Conservation (phyloP, 2,888 invertebrate genomes). For the Digitonthophagus gazella region DNA sequence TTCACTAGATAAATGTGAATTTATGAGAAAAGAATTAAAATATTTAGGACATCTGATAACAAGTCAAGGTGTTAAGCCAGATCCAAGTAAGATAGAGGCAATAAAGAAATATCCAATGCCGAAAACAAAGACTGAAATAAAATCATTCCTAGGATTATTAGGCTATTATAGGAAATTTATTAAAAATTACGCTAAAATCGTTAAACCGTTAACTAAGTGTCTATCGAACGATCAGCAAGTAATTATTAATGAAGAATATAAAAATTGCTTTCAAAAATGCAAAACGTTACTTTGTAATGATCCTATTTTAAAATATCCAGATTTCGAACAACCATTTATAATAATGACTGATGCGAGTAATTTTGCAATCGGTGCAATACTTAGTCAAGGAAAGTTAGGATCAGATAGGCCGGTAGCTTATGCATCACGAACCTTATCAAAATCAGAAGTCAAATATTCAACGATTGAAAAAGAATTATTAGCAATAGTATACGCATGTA, state of each 20-base stretch:
- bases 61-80: constrained; percentile 32
- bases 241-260: background rate
- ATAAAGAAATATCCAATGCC: too few species aligned
- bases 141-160: too few species aligned
- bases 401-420: too few species aligned
- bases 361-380: constrained; percentile 16
- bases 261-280: constrained; percentile 25
- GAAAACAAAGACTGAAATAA: too few species aligned
- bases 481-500: too few species aligned
- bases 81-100: constrained; percentile 13
- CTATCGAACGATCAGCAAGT: constrained; percentile 18
- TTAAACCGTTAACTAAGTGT: too few species aligned
- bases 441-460: constrained; percentile 1
- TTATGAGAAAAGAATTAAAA: constrained; percentile 33
- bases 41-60: constrained; percentile 38
- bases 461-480: constrained; percentile 13
- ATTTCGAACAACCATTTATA: too few species aligned
- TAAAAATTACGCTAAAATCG: too few species aligned
- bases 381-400: too few species aligned
- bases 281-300: constrained; percentile 25
- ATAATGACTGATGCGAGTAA: constrained; percentile 42
- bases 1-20: constrained; percentile 40
- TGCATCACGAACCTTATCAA: background rate
- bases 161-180: too few species aligned
- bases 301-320: too few species aligned